Base-by-base conservation (phyloP, 2,888 invertebrate genomes). In the Pachycephus smyrnensis region DNA sequence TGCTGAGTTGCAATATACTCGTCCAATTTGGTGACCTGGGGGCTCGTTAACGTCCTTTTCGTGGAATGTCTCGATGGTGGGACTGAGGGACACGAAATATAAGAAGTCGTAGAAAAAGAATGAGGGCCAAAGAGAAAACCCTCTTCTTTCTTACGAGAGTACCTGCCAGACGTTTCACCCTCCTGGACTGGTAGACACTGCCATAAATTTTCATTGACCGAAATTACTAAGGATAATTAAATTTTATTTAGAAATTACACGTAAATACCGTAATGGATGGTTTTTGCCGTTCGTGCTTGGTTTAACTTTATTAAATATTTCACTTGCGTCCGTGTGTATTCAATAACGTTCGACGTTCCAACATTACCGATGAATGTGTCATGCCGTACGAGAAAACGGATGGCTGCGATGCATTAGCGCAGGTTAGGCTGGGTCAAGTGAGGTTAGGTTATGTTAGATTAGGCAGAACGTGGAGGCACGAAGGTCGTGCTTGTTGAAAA, bases 131-230 rank as follows among this genome's bases (percentile, higher is more conserved):
- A 15, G 40, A 40, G 40, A n/a, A 15, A 40, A 15, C 15, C 40
- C 77, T 33, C 35, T 40, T 40, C 15, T 40, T 40, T 40, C 40
- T 40, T 15, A 40, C 6, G 15, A 40, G 40, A 15, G 40, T 40
- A 40, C 15, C 40, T 40, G 40, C 40, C 40, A 40, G 15, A 40
- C 40, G 40, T 40, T 40, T 40, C 15, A 15, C 40, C 40, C 40
- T 40, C 6, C 40, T 15, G 32, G 23, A 32, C 35, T 32, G 4
- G 23, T 69, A 33, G n/a, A 23, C 55, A n/a, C 31, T n/a, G 40
- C 40, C 32, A 78, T 78, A 71, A 76, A 76, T 78, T 55, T 37
- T 76, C 75, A 78, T 76, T 73, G 78, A 30, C 37, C 4, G 11
- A 75, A 75, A 77, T 77, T 77, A 40, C 36, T 36, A 1, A 11